Evolutionary conservation across 2,888 invertebrate species (phyloP), one percentile per base, ranked within the genome.

Genomic region (Morinoia aosen): DNA sequence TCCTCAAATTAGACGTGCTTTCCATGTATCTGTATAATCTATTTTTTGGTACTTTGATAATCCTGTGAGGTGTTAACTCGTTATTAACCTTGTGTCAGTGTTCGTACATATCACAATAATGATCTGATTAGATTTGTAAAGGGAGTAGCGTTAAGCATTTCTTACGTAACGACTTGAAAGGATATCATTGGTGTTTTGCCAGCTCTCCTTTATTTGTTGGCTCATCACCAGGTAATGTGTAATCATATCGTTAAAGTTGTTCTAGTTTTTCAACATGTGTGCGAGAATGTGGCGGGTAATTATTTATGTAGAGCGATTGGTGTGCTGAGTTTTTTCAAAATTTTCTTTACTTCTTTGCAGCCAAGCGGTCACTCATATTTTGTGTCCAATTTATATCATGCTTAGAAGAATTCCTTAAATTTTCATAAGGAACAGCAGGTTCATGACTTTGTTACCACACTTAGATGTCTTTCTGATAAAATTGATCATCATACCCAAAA

Each of bases 11-110:
- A 90, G 90, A 16, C 19, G 90, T 90, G 90, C 90, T 90, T 90
- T 90, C 90, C 90, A 90, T 93, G 93, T 39, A 93, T 7, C n/a
- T 57, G 56, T 93, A 57, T 93, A 57, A 93, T 57, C 93, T 93
- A 93, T 93, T 93, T 93, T 93, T 93, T 93, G 93, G 93, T 93
- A 93, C 93, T 93, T 93, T 93, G 93, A 93, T 93, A 93, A 93
- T 25, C 57, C 11, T 12, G n/a, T 56, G 4, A 93, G 39, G 93
- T 93, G 90, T 57, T 33, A 76, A 76, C 76, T 76, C 16, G 33
- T 76, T 76, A 19, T 76, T 76, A 76, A 16, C 25, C 76, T 25
- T 76, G 76, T 33, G 76, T 76, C 76, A 76, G 76, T 76, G 76
- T 76, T 33, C 76, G 16, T 76, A 76, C 76, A 76, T 76, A 76